Evolutionary conservation across 2,797 vertebrate genomes (phyloP).

Genomic region (Myiothlypis chrysogaster): DNA sequence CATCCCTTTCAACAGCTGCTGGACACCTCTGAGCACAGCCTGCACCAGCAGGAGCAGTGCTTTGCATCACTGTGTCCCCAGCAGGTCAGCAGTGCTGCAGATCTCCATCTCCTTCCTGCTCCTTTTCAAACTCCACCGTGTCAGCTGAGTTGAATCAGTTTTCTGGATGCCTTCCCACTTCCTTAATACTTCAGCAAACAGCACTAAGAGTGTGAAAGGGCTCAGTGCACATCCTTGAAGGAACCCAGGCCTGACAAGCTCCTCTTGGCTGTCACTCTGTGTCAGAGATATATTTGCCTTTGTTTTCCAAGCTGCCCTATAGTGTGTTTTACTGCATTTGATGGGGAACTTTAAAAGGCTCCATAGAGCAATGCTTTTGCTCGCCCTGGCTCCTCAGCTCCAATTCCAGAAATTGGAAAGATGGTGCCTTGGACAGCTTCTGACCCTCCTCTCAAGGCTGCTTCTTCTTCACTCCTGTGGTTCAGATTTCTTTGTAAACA

Average conservation of each 20-base stretch:
- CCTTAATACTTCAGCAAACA: slow-evolving; percentile 15
- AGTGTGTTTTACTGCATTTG: neutral
- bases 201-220: neutral
- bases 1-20: neutral
- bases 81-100: neutral
- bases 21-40: rapidly evolving
- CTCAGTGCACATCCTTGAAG: neutral
- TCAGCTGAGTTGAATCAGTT: slow-evolving; percentile 24
- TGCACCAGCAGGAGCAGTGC: rapidly evolving
- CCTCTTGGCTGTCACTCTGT: neutral
- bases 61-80: rapidly evolving
- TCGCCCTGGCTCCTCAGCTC: neutral
- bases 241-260: neutral
- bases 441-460: neutral
- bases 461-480: neutral
- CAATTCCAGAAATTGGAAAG: neutral
- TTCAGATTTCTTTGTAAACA: neutral
- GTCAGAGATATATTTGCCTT: neutral
- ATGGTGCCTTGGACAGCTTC: neutral
- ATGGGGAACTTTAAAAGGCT: neutral
- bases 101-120: neutral
- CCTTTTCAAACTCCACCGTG: neutral
- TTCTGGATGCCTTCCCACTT: slow-evolving; percentile 43
- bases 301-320: neutral
- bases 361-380: neutral